Conservation (phyloP, 64 coral and sea anemone genomes). For the Montipora capricornis region DNA sequence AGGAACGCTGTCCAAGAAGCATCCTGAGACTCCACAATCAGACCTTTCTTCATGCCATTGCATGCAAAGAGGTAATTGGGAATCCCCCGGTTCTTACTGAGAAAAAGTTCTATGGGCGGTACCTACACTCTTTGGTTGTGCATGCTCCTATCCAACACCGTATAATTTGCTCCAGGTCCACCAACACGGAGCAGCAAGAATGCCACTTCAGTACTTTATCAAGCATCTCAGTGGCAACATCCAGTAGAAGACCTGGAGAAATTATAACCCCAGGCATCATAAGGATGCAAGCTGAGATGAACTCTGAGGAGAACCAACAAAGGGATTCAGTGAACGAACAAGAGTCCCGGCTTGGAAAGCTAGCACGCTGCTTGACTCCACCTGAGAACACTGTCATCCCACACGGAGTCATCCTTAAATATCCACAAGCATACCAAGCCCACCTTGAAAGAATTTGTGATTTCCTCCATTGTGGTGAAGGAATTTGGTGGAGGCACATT, state of each 20-base stretch:
- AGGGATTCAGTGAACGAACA: slow-evolving; percentile 25
- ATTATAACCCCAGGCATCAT: slow-evolving; percentile 42
- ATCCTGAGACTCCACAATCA: slow-evolving; percentile 54
- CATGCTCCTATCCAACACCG: slow-evolving; percentile 44
- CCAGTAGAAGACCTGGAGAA: slow-evolving; percentile 35
- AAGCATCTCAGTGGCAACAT: slow-evolving; percentile 7
- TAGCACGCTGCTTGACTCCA: slow-evolving; percentile 13
- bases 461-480: slow-evolving; percentile 64
- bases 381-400: slow-evolving; percentile 67
- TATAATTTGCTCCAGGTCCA: slow-evolving; percentile 24
- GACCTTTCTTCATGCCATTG: slow-evolving; percentile 56
- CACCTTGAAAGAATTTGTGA: slow-evolving; percentile 71
- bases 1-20: slow-evolving; percentile 36
- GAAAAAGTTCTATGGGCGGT: slow-evolving; percentile 60
- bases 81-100: slow-evolving; percentile 21
- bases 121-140: slow-evolving; percentile 48
- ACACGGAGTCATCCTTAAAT: slow-evolving; percentile 52
- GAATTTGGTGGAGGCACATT: slow-evolving; percentile 54
- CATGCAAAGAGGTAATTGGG: slow-evolving; percentile 31
- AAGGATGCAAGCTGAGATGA: slow-evolving; percentile 55
- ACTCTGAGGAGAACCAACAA: slow-evolving; percentile 20
- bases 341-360: slow-evolving; percentile 2
- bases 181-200: slow-evolving; percentile 60
- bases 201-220: slow-evolving; percentile 26
- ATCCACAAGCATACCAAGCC: slow-evolving; percentile 56